Base-by-base conservation (phyloP, 2,113 vertebrate genomes). In the Anoura caudifer region DNA sequence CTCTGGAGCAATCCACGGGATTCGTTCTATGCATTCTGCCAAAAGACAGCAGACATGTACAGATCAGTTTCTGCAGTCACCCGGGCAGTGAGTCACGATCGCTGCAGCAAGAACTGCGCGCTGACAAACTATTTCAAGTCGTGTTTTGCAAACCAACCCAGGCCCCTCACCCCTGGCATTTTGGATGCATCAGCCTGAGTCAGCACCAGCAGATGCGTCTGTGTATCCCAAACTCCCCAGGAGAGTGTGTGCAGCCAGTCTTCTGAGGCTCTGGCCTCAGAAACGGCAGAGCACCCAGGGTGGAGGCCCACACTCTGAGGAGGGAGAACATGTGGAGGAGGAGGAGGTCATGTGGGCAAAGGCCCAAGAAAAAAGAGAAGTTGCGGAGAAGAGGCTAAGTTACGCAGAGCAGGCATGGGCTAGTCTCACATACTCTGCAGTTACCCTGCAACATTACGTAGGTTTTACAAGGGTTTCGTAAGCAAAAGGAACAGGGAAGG, bases 1-100 rank as follows among this genome's bases (percentile, higher is more conserved):
- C 96, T 99, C 99, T 0, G 99, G 99, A 41, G 99, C 99, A 0
- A 99, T 99, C 99, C 99, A 99, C 0, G 99, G 99, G 93, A 99
- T 99, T 2, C 99, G 97, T 89, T 99, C 99, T 0, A 99, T 99
- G 0, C 99, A 98, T 91, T 99, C 99, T 99, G 96, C 65, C 97
- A 65, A 24, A 31, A 88, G 86, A 88, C 9, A 88, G 38, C 50
- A 79, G 77, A 19, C 13, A 9, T 9, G 54, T 76, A 67, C 4
- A 73, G 36, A 15, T 43, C 22, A 61, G 65, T 31, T 1, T 33
- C 4, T 13, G 26, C 12, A 33, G 38, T 41, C 24, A 52, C 0
- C 0, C 3, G n/a, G n/a, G 47, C n/a, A 45, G 31, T 45, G 4
- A 28, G 67, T 36, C 56, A 61, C 28, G 3, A 50, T 54, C 31